Conservation (phyloP, 2,113 vertebrate species). For the Festucalex cinctus region DNA sequence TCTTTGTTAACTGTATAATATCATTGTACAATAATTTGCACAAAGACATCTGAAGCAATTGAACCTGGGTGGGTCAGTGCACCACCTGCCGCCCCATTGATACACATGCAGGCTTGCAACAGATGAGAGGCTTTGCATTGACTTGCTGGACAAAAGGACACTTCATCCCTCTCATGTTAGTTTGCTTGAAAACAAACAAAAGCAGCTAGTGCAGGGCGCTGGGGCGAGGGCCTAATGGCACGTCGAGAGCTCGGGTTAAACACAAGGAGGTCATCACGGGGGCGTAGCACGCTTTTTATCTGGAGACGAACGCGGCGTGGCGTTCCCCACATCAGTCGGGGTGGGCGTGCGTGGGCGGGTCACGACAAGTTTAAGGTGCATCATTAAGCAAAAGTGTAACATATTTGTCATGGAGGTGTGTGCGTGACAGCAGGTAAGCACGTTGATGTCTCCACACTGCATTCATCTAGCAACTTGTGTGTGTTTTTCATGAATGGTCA, state of each 20-base stretch:
- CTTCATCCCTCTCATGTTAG: neutral
- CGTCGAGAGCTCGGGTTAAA: conserved; percentile 41
- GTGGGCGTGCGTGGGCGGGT: conserved; percentile 14
- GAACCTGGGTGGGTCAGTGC: conserved; percentile 21
- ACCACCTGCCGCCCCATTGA: conserved; percentile 34
- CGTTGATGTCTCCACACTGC: neutral
- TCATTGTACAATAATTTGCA: too few species aligned
- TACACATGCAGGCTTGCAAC: conserved; percentile 14
- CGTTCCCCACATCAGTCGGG: conserved; percentile 44
- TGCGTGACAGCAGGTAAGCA: conserved; percentile 5
- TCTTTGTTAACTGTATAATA: too few species aligned
- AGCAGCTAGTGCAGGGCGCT: conserved; percentile 11
- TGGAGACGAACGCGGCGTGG: too few species aligned
- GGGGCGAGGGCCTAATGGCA: conserved; percentile 31
- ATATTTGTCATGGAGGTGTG: conserved; percentile 37
- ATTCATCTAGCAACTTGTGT: neutral
- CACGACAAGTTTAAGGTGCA: conserved; percentile 45
- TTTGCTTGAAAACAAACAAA: conserved; percentile 40
- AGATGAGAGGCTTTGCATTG: neutral
- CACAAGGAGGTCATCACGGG: conserved; percentile 13
- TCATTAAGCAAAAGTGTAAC: conserved; percentile 47
- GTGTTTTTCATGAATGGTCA: neutral
- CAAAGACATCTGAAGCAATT: too few species aligned
- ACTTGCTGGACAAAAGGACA: conserved; percentile 1
- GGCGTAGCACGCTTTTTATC: conserved; percentile 48